Conservation (phyloP, 2,113 vertebrate genomes). For the Pteropus alecto region DNA sequence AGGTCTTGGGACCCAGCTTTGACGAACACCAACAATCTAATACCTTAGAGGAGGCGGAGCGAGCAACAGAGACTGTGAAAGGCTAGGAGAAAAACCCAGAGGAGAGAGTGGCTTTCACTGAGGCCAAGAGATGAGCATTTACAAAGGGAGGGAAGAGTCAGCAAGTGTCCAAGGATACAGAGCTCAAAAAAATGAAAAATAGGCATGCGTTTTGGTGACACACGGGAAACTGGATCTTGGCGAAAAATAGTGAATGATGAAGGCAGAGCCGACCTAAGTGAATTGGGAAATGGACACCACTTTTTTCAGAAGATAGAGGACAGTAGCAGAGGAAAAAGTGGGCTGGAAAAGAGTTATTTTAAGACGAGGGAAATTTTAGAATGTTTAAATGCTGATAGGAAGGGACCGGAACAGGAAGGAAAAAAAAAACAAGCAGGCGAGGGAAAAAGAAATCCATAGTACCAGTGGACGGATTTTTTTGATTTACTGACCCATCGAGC, state of each 20-base stretch:
- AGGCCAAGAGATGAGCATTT: neutral
- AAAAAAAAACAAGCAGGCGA: neutral
- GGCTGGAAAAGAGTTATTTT: neutral
- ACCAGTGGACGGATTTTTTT: neutral
- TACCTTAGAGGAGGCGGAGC: neutral
- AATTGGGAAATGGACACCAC: neutral
- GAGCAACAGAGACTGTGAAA: neutral
- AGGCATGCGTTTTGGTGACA: neutral
- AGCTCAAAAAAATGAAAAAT: neutral
- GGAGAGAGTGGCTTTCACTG: neutral
- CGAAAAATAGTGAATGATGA: neutral
- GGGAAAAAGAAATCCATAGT: neutral
- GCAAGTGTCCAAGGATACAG: neutral
- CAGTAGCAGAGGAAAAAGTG: neutral
- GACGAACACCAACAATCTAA: neutral
- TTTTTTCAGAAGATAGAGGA: neutral
- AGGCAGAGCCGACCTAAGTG: neutral
- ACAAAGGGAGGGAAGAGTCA: neutral
- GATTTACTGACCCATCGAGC: neutral
- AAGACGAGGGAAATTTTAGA: neutral
- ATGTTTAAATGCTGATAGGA: neutral
- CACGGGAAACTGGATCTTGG: neutral
- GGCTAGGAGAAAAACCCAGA: neutral
- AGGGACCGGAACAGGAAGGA: neutral
- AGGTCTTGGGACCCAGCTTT: neutral